These are phyloP conservation scores for Eulacestoma nigropectus DNA, from an alignment of 2,113 vertebrate species.

Conservation along the genomic window DNA sequence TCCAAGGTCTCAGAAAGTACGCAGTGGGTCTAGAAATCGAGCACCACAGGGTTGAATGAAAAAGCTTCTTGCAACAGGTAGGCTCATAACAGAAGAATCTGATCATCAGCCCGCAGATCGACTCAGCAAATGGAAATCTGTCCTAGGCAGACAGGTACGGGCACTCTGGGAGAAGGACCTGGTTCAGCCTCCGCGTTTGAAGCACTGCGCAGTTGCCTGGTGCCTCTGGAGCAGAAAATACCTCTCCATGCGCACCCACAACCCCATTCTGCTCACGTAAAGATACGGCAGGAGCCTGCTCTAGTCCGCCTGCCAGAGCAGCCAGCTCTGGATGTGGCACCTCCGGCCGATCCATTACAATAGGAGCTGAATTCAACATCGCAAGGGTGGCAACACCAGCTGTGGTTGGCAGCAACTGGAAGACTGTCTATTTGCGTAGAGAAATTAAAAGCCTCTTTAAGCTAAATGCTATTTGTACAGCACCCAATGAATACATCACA, in stretches of 20 bases:
- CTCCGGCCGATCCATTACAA: background rate
- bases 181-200: background rate
- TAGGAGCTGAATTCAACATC: background rate
- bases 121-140: background rate
- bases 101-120: background rate
- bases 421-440: background rate
- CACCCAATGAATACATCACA: background rate
- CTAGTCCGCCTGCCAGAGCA: background rate
- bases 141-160: background rate
- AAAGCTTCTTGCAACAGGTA: slow-evolving; percentile 17
- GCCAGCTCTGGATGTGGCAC: background rate
- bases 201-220: slow-evolving; percentile 31
- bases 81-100: background rate
- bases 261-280: slow-evolving; percentile 35
- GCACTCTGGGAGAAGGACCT: background rate
- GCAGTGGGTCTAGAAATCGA: background rate
- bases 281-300: background rate
- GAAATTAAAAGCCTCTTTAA: background rate
- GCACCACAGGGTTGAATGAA: background rate
- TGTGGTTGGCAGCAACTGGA: background rate
- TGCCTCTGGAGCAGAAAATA: background rate
- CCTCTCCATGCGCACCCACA: background rate
- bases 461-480: background rate
- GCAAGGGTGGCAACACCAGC: background rate
- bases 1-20: background rate